Base-by-base conservation (phyloP, 2,797 vertebrate genomes). In the Carcharodon carcharias region DNA sequence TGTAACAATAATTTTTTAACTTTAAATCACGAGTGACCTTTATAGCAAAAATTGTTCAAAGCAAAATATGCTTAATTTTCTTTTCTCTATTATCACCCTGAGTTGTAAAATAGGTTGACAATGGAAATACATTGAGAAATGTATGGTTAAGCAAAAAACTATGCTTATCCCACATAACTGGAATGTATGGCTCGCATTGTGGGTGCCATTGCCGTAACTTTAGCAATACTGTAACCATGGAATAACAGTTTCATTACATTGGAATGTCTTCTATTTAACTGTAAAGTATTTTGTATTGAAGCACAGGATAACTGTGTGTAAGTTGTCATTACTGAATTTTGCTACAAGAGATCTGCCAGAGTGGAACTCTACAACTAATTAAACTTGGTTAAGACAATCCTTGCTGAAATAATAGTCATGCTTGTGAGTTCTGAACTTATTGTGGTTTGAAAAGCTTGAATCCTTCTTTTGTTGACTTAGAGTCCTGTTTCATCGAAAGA, bases 311-410 rank as follows among this genome's bases (percentile, higher is more conserved):
- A 4, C 35, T 73, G 69, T 50, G 26, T 69, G 54, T 6, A 35
- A 56, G 94, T 77, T 95, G 69, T 40, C 67, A 12, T 95, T 56
- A 56, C 77, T 95, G 94, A 95, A 73, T 35, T 95, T 11, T 77
- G 67, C 77, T 58, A 71, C 67, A 92, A n/a, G 89, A 92, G 28
- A 95, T 73, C 14, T 56, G 94, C 14, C 69, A 71, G 67, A 95
- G n/a, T 77, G 26, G 18, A 95, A 56, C 31, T 45, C 94, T 28
- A 77, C 16, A 77, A 71, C 56, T 54, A 73, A 77, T 95, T 35
- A 95, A 95, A 95, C 1, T 95, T 54, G 95, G 45, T 69, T 93
- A 95, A 54, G 93, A 54, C 45, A 73, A 71, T 54, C 69, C 69
- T 28, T 54, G 45, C 94, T 77, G 69, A 56, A 54, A 35, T 56